phyloP scores from a whole-genome alignment of 2,113 vertebrate species.

The Pelmatolapia mariae region DNA sequence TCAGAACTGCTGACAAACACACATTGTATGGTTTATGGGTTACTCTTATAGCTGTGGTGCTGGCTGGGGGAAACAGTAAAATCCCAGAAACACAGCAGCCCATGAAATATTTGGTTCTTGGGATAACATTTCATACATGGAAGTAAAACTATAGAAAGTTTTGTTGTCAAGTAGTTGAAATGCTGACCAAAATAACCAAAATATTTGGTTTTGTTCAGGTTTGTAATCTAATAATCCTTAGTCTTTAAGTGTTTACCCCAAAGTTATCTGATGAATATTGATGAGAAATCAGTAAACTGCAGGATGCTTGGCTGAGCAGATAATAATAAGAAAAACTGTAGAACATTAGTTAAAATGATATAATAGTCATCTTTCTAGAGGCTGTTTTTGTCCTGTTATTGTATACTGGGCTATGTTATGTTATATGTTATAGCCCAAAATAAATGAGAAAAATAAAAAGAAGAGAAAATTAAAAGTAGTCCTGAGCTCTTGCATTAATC shows the following conservation, averaged over 20 bases:
- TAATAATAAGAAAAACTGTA: neutral
- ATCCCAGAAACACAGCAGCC: neutral
- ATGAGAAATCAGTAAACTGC: neutral
- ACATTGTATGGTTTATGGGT: conserved; percentile 34
- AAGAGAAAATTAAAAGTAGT: neutral
- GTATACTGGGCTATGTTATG: neutral
- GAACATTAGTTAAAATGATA: neutral
- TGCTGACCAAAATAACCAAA: neutral
- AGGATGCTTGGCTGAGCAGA: neutral
- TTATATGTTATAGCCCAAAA: neutral
- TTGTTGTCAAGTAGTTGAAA: neutral
- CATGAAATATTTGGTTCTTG: neutral
- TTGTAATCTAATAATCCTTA: neutral
- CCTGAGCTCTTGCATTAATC: neutral
- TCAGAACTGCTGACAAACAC: conserved; percentile 34
- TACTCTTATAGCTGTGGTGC: conserved; percentile 10
- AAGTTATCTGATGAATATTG: neutral
- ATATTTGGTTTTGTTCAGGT: neutral
- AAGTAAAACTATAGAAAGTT: neutral
- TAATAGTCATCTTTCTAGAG: neutral
- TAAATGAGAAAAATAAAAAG: neutral
- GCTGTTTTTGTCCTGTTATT: neutral
- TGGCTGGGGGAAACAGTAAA: neutral
- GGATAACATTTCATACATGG: neutral
- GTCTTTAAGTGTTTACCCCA: neutral